These are phyloP conservation scores for Torymus auratus DNA, from an alignment of 2,888 invertebrate species.

Conservation along the genomic window DNA sequence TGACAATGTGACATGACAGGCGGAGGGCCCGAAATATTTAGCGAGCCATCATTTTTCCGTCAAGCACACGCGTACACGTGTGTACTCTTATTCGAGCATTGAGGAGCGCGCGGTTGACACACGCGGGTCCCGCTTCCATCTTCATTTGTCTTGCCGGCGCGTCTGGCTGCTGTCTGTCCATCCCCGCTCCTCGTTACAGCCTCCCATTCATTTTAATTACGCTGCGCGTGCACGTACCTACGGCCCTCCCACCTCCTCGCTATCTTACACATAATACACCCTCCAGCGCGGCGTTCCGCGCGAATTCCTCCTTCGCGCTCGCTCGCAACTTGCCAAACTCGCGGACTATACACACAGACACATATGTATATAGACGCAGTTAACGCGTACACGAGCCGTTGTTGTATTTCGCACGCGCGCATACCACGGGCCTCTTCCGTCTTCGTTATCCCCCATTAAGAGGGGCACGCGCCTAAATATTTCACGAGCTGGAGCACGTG, in stretches of 20 bases:
- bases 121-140: slow-evolving; percentile 32
- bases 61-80: not conserved
- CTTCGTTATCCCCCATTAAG: slow-evolving; percentile 69
- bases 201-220: slow-evolving; percentile 55
- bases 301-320: slow-evolving; percentile 32
- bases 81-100: too few relatives aligned
- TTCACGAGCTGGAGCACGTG: slow-evolving; percentile 55
- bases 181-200: slow-evolving; percentile 34
- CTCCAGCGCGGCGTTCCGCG: slow-evolving; percentile 17
- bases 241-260: not conserved
- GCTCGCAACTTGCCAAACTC: slow-evolving; percentile 55
- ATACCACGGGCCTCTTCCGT: slow-evolving; percentile 63
- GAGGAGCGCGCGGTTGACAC: slow-evolving; percentile 13
- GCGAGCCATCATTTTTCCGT: slow-evolving; percentile 17
- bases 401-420: slow-evolving; percentile 53
- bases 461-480: slow-evolving; percentile 63
- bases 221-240: not conserved
- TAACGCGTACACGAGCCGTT: not conserved
- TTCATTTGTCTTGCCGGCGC: slow-evolving; percentile 48
- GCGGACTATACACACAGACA: slow-evolving; percentile 48
- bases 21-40: not conserved
- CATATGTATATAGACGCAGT: not conserved
- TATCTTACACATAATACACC: slow-evolving; percentile 21
- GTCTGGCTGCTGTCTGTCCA: slow-evolving; percentile 29
- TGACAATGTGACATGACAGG: not conserved